Evolutionary conservation across 2,888 invertebrate species (phyloP).

Genomic region (Chloroclystis v-ata): DNA sequence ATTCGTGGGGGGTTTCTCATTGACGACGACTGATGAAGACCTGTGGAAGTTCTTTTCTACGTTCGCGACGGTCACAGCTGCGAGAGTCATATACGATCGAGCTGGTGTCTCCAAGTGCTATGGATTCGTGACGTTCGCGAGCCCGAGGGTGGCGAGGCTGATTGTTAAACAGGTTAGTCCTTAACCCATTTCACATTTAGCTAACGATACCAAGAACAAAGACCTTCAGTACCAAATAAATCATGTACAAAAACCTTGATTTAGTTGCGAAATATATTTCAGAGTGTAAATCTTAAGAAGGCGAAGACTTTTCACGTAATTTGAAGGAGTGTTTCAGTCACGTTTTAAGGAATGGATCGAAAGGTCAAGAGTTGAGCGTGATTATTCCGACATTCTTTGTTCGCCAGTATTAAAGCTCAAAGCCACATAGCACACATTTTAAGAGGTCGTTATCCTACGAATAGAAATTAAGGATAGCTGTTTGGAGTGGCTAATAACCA

Average conservation of each 20-base stretch:
- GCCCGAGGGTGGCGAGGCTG: constrained; percentile 69
- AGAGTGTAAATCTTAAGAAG: no score
- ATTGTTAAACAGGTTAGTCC: constrained; percentile 72
- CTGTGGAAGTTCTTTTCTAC: constrained; percentile 93
- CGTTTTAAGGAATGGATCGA: not conserved
- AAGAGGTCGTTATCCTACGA: not conserved
- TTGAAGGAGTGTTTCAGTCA: not conserved
- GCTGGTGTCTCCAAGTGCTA: constrained; percentile 97
- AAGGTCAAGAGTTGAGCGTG: constrained; percentile 13
- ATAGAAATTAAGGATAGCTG: not conserved
- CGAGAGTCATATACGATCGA: constrained; percentile 96
- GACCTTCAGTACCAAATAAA: no score
- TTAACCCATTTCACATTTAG: not conserved
- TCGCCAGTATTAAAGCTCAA: not conserved
- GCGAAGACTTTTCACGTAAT: no score
- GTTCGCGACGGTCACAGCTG: constrained; percentile 92
- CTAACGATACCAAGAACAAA: constrained; percentile 5
- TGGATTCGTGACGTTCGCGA: constrained; percentile 85
- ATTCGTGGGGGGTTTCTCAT: constrained; percentile 97
- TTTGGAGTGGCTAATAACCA: no score
- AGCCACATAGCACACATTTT: no score
- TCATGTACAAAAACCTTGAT: no score
- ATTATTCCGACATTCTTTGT: constrained; percentile 7
- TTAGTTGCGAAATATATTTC: no score
- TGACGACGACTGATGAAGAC: constrained; percentile 95